Evolutionary conservation across 2,797 vertebrate genomes (phyloP), one percentile per base, ranked within the genome.

Genomic region (Mus spretus): DNA sequence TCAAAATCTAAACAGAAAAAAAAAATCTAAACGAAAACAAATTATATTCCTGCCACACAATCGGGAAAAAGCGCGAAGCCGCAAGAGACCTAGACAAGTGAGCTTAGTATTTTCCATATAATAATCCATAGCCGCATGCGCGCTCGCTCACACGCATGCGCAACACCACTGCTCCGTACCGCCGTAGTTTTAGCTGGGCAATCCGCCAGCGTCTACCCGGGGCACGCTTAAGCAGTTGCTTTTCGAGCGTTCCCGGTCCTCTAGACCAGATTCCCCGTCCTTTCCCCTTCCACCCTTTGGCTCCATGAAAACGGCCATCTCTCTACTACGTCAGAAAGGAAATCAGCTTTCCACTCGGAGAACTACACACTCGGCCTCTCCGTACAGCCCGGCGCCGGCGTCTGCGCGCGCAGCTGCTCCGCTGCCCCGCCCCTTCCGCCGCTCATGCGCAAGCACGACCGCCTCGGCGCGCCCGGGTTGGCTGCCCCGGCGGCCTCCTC

Each of bases 351-450:
- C 7, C 37, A 1, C 5, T 4, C 5, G 26, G 44, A 24, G 4
- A 14, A 15, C 26, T 1, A 37, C 5, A 31, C 37, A 0, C 10
- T 2, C 1, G 50, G n/a, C 20, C 31, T 53, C 34, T 10, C 14
- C 1, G 22, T 1, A 17, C 15, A 1, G 14, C n/a, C 0, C n/a
- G 26, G 83, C 26, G 4, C 9, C 1, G 4, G n/a, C 10, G 24
- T 22, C 44, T 5, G 92, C 65, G 50, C 3, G 86, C 47, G 0
- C 83, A 80, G 86, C 31, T 4, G 10, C 37, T 14, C 77, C 81
- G 78, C 72, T 59, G 91, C 70, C 91, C 97, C 97, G 95, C 97
- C 97, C 97, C 97, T 97, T 97, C 97, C 97, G 96, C 67, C 50
- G 65, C 61, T 26, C 79, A 89, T 65, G 95, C 90, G 65, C 90